Percentiles rank a stretch among this genome's conserved stretches.
Evolutionary conservation across 1,140 invertebrate genomes (phyloP).

Genomic region (Agrilus planipennis): DNA sequence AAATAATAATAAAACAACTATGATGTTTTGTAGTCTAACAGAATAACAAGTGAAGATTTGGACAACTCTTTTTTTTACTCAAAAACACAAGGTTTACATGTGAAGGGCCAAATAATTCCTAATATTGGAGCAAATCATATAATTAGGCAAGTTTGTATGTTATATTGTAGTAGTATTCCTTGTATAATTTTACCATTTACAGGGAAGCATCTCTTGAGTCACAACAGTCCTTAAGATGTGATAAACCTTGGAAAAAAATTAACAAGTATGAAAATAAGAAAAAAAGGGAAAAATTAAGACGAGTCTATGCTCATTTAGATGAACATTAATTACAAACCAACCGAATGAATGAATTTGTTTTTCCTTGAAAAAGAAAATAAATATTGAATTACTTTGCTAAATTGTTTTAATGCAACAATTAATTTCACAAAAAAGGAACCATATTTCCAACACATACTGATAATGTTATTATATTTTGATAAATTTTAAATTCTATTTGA

Average conservation of each 20-base stretch:
- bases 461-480: too few relatives aligned
- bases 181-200: too few relatives aligned
- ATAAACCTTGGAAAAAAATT: conserved; percentile 73
- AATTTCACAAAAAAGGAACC: too few relatives aligned
- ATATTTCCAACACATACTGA: too few relatives aligned
- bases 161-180: neutral
- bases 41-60: conserved; percentile 37
- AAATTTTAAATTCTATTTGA: too few relatives aligned
- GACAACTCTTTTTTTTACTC: conserved; percentile 48
- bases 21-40: conserved; percentile 32
- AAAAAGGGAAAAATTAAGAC: conserved; percentile 75
- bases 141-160: neutral
- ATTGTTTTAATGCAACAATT: too few relatives aligned
- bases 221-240: neutral
- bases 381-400: too few relatives aligned
- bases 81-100: conserved; percentile 32
- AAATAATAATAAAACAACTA: conserved; percentile 12
- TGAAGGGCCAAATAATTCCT: conserved; percentile 30
- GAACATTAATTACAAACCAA: conserved; percentile 54
- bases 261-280: conserved; percentile 70
- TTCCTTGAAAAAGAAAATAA: too few relatives aligned
- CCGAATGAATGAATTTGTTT: too few relatives aligned
- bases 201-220: too few relatives aligned
- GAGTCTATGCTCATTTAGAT: conserved; percentile 68
- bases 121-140: neutral